Percentiles rank a stretch among this genome's conserved stretches.
Conservation (phyloP, 2,797 vertebrate species). For the Oreonectes daqikongensis region DNA sequence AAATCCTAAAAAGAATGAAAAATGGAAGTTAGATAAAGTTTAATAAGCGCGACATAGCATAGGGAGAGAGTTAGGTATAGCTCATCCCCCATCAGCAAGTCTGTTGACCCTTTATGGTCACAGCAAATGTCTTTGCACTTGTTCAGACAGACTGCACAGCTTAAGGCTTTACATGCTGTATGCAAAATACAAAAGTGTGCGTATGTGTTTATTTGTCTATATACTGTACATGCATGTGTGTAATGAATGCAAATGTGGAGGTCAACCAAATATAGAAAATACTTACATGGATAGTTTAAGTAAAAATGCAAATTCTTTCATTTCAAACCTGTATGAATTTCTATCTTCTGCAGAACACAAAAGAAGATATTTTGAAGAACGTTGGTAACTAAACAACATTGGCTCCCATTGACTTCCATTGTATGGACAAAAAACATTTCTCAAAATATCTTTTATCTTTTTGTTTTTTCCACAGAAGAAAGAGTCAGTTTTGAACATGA, state of each 20-base stretch:
- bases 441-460: no score
- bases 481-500: no score
- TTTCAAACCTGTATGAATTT: no score
- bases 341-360: no score
- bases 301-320: no score
- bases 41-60: slow-evolving; percentile 55
- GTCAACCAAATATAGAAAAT: not conserved
- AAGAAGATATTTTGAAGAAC: no score
- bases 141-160: slow-evolving; percentile 21
- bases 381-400: no score
- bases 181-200: not conserved
- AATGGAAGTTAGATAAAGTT: slow-evolving; percentile 55
- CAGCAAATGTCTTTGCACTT: slow-evolving; percentile 16
- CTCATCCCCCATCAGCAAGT: slow-evolving; percentile 39
- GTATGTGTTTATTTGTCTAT: no score
- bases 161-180: slow-evolving; percentile 1
- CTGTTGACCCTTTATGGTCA: slow-evolving; percentile 34
- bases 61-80: slow-evolving; percentile 51
- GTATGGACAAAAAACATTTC: no score
- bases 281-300: no score
- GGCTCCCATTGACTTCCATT: no score
- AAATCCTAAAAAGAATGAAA: slow-evolving; percentile 62
- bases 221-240: not conserved
- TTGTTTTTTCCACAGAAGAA: no score
- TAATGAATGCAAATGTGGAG: slow-evolving; percentile 25